Base-by-base conservation (phyloP, 2,113 vertebrate genomes). In the Mesitornis unicolor region DNA sequence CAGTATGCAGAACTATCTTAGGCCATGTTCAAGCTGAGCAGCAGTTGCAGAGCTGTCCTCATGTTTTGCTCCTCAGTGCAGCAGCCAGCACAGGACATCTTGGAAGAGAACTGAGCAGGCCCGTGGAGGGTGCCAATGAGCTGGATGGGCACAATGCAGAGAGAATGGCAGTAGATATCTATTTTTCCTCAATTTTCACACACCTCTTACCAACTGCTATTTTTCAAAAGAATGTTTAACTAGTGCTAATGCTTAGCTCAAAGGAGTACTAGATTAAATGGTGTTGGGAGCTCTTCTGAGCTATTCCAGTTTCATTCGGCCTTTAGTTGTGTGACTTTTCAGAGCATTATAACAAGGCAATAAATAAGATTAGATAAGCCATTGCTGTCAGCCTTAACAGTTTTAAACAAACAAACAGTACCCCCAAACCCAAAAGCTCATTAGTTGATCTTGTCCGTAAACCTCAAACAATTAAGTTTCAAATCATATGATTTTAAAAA, bases 41-140 rank as follows among this genome's bases (percentile, higher is more conserved):
- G 60, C 18, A 94, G 91, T 80, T 96, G 92, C 71, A 71, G 50
- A 81, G 28, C 25, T 53, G 35, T 13, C 50, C 26, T 88, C 4
- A 7, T 8, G 4, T 74, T 53, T 79, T 96, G 50, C 42, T 80
- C 33, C 42, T 92, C 73, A 71, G 71, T 77, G 92, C 90, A 96
- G 90, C 93, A 97, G 87, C 68, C 87, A 76, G 45, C 94, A 96
- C 51, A 95, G 95, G 70, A 42, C 17, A 51, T 50, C 70, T 92
- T 96, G 69, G n/a, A 90, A 97, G 53, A 86, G 79, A 92, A 59
- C 48, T 71, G 85, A 87, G 76, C 67, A 67, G 47, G 73, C 53
- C 79, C 51, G 21, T 47, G 59, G 43, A 67, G 28, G 29, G 59
- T 77, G 57, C 9, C 70, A 75, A 18, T 63, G 81, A 80, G 35